A percentile compares a stretch with the other conserved stretches of the same genome.
Conservation (phyloP, 2,113 vertebrate species). For the Gadus chalcogrammus region DNA sequence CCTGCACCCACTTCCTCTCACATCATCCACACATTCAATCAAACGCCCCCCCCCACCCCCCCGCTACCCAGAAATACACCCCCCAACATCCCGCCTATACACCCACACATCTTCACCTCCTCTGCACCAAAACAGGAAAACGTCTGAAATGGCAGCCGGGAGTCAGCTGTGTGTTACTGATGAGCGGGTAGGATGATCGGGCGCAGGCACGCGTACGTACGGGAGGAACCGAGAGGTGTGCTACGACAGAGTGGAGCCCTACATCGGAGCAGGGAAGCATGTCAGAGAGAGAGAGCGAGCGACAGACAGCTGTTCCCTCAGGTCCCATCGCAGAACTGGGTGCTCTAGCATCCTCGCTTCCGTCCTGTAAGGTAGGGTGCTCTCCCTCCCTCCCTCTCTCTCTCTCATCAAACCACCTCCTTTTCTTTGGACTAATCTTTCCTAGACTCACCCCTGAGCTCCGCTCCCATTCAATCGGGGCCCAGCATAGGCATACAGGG, state of each 20-base stretch:
- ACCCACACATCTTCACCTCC: slow-evolving; percentile 4
- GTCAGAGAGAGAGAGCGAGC: slow-evolving; percentile 57
- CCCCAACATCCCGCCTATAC: too few species aligned
- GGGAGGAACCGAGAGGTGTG: neutral
- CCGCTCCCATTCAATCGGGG: slow-evolving; percentile 64
- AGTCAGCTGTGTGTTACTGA: too few species aligned
- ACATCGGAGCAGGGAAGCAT: slow-evolving; percentile 58
- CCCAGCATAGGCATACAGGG: slow-evolving; percentile 63
- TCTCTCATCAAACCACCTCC: slow-evolving; percentile 11
- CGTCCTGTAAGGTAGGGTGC: too few species aligned
- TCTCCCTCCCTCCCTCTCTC: neutral
- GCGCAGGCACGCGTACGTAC: too few species aligned
- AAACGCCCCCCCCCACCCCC: neutral
- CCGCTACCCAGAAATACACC: too few species aligned
- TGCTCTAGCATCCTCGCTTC: too few species aligned
- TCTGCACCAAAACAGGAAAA: slow-evolving; percentile 41
- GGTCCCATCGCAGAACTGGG: slow-evolving; percentile 32
- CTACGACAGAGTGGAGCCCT: slow-evolving; percentile 42
- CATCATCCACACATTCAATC: neutral
- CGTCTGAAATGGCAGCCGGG: too few species aligned
- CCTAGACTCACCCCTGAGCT: slow-evolving; percentile 26
- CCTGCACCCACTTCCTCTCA: neutral
- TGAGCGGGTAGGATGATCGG: too few species aligned
- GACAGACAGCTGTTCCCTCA: slow-evolving; percentile 45
- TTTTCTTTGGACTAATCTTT: slow-evolving; percentile 8